Evolutionary conservation across 92 coral and sea anemone species (phyloP), one percentile per base, ranked within the genome.

Genomic region (Plumapathes pennacea): DNA sequence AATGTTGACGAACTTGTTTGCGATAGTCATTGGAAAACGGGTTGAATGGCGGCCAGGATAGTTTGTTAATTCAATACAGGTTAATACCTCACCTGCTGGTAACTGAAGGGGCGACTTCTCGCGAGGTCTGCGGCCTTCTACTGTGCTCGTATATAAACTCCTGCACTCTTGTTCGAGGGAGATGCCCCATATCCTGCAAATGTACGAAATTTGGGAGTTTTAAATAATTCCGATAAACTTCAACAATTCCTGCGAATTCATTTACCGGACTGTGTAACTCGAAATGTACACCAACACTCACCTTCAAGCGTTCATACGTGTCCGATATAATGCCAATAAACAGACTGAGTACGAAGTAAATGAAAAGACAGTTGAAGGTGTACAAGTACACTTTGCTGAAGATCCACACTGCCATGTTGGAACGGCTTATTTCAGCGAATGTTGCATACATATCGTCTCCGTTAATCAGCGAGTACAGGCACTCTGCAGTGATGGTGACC

Each of bases 281-380:
- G n/a, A n/a, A n/a, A n/a, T n/a, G n/a, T n/a, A n/a, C n/a, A n/a
- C n/a, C n/a, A n/a, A n/a, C n/a, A n/a, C n/a, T n/a, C 49, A 91
- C 97, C 97, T 88, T 71, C 3, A 91, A 55, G 46, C 97, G 81
- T 54, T 91, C 97, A 62, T 91, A 91, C 19, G 96, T 84, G 34
- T 91, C 97, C 25, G 80, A 73, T 56, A 91, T 91, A 50, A 91
- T 91, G 67, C 97, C 92, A 29, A 91, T 91, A 58, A 91, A 91
- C 64, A 91, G 80, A 38, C 97, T 91, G 23, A 91, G 81, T 1
- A 91, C 97, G 10, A 91, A 90, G 60, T 91, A 91, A 18, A 91
- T 91, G 71, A 91, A 91, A 25, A 91, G 96, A 11, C 84, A 55
- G 48, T 83, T 88, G 60, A 91, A 91, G 49, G 65, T 40, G 71